These are phyloP conservation scores for Stictonetta naevosa DNA, from an alignment of 2,113 vertebrate genomes.

Conservation along the genomic window DNA sequence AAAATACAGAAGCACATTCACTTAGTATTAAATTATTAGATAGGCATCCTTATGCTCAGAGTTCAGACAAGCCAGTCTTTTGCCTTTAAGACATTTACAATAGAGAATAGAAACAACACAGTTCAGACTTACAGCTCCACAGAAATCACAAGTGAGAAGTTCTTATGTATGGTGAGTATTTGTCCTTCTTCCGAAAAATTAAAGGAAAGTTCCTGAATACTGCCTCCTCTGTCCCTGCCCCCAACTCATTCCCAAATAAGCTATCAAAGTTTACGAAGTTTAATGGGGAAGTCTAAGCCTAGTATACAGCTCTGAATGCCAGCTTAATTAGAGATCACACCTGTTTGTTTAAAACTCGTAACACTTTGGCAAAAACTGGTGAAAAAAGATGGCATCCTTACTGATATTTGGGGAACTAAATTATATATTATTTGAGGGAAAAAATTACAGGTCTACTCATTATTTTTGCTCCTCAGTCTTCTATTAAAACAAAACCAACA, in stretches of 20 bases:
- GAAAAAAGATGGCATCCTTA: background rate
- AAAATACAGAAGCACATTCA: background rate
- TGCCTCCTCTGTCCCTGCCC: background rate
- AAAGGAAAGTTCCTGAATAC: background rate
- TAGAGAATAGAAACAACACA: background rate
- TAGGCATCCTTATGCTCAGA: background rate
- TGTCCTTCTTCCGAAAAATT: background rate
- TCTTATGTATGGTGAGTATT: background rate
- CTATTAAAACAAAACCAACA: background rate
- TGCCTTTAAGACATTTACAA: background rate
- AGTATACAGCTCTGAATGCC: background rate
- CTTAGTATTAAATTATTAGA: background rate
- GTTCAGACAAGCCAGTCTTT: background rate
- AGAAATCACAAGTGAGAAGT: background rate
- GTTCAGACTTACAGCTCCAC: background rate
- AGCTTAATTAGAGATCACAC: background rate
- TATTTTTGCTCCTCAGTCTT: background rate
- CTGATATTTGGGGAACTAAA: background rate
- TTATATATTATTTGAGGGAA: background rate
- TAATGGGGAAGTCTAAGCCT: background rate
- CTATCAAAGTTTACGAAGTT: background rate
- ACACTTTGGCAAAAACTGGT: background rate
- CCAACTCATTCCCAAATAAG: background rate
- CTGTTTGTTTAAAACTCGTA: background rate
- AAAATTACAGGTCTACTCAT: background rate